phyloP scores from a whole-genome alignment of 2,888 invertebrate genomes.

The Coecobrya sp. region DNA sequence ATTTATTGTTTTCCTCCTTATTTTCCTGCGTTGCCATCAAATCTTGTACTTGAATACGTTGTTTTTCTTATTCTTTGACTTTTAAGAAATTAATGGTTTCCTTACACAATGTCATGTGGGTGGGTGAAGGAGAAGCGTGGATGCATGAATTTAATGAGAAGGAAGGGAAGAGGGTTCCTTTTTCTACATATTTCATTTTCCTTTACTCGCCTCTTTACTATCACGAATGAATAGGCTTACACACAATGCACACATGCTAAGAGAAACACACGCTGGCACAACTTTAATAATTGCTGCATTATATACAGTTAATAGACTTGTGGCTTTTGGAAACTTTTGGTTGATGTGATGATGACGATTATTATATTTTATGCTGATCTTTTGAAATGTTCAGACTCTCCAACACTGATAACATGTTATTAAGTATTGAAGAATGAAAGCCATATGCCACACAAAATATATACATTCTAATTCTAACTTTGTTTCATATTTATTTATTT shows the following conservation, averaged over 20 bases:
- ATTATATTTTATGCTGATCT: slow-evolving; percentile 33
- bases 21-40: background rate
- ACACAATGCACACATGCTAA: background rate
- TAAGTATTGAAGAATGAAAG: slow-evolving; percentile 61
- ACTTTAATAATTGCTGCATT: slow-evolving; percentile 59
- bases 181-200: slow-evolving; percentile 21
- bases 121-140: slow-evolving; percentile 57
- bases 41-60: background rate
- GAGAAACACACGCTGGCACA: slow-evolving; percentile 24
- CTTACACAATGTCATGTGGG: slow-evolving; percentile 58
- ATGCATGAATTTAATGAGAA: slow-evolving; percentile 63
- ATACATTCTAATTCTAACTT: background rate
- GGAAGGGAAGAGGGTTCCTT: slow-evolving; percentile 25
- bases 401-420: slow-evolving; percentile 53
- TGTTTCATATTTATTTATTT: slow-evolving; percentile 34
- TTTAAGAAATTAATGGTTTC: slow-evolving; percentile 73
- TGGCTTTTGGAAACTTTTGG: slow-evolving; percentile 62
- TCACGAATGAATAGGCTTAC: background rate
- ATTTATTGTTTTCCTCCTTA: background rate
- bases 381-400: slow-evolving; percentile 30
- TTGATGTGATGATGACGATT: slow-evolving; percentile 36
- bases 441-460: slow-evolving; percentile 67
- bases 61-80: slow-evolving; percentile 39
- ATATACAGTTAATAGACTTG: slow-evolving; percentile 59
- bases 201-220: background rate